Evolutionary conservation across 2,797 vertebrate species (phyloP).

Genomic region (Halcyon badia): DNA sequence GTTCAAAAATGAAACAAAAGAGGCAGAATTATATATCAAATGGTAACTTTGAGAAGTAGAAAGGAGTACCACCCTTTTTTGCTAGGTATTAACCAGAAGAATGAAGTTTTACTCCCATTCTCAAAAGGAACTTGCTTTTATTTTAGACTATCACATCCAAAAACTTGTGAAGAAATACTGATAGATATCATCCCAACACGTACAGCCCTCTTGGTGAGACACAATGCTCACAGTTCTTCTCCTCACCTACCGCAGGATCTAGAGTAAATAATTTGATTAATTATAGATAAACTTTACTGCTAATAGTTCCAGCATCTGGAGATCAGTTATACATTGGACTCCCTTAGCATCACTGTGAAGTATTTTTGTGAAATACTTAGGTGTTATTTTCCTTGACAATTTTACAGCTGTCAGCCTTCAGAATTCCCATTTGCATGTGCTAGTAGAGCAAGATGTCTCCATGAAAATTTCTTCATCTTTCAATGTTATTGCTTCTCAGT

Average conservation of each 20-base stretch:
- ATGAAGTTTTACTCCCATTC: neutral
- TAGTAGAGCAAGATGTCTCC: neutral
- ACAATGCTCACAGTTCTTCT: neutral
- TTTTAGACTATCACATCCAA: neutral
- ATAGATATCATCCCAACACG: neutral
- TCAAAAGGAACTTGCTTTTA: neutral
- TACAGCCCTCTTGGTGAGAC: neutral
- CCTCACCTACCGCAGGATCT: neutral
- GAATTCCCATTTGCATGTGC: neutral
- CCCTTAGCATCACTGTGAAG: neutral
- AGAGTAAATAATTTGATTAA: neutral
- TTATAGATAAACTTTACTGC: neutral
- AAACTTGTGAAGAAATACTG: neutral
- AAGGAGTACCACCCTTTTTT: neutral
- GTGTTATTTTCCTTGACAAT: neutral
- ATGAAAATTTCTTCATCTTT: neutral
- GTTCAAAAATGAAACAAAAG: neutral
- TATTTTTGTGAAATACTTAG: neutral
- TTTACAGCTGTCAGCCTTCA: neutral
- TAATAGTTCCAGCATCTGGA: neutral
- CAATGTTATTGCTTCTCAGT: neutral
- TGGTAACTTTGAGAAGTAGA: neutral
- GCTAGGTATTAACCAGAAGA: neutral
- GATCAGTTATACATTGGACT: neutral
- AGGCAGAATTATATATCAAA: neutral